Base-by-base conservation (phyloP, 2,888 invertebrate genomes). In the Eristalis pertinax region DNA sequence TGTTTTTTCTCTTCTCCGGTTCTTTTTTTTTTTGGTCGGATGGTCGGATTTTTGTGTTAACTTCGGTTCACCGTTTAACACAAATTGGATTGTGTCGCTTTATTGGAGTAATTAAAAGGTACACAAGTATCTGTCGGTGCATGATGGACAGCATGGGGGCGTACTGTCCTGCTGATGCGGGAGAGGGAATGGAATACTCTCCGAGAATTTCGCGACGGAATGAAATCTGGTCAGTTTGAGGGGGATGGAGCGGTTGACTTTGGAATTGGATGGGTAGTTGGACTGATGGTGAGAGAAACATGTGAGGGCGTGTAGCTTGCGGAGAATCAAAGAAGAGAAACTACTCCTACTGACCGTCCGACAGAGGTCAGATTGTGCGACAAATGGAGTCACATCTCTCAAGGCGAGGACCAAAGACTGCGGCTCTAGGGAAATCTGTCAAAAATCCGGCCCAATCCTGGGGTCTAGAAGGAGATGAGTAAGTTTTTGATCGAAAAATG, bases 1-100 rank as follows among this genome's bases (percentile, higher is more conserved):
- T n/a, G 62, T 26, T 68, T 63, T 69, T 8, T 35, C n/a, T n/a
- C n/a, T n/a, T n/a, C n/a, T 29, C 26, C 4, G 26, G 26, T 26
- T 1, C 4, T 29, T 67, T 67, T 81, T 69, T 75, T 41, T 19
- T 11, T n/a, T 62, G 19, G 19, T 73, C 64, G n/a, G n/a, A 76
- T 84, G 72, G 83, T 73, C 43, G 79, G 87, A 80, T 84, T 87
- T 87, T 84, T 84, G 84, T 87, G 84, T 84, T 87, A 87, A 87
- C 84, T 84, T 87, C 50, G 84, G 87, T 84, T 87, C 65, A 69
- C 70, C 82, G 65, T 82, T 82, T 75, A 87, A 84, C 87, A 75
- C 79, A 84, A 87, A 87, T 87, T 87, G 87, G 87, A 87, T 87
- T 87, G 87, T 87, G 70, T 84, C 72, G 76, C 80, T 87, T 87